Evolutionary conservation across 2,888 invertebrate species (phyloP), one percentile per base, ranked within the genome.

Genomic region (Oegoconia quadripuncta): DNA sequence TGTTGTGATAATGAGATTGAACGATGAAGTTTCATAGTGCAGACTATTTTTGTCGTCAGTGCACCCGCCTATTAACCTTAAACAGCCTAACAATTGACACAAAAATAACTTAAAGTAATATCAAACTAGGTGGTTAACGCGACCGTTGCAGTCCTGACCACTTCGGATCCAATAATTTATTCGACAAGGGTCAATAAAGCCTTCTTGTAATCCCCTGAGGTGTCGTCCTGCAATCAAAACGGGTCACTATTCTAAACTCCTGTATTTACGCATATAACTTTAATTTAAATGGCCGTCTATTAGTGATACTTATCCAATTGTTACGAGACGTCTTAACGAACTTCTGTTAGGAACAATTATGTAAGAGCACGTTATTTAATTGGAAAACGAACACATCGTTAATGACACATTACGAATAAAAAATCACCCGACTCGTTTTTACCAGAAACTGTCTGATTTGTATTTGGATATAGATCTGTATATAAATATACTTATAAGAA

Each of bases 161-260:
- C 55, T 59, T 59, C 64, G 50, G 53, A 53, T 57, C 50, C 44
- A 46, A 44, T 47, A 55, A 70, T 65, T 68, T 91, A 91, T 75
- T 91, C 93, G 84, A 95, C 91, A 79, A 97, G 89, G 66, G 95
- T 93, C 83, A 97, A 91, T 74, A 97, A 91, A 70, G 95, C 92
- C 89, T 93, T 93, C 90, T 93, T 96, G 92, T 97, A 97, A 90
- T 97, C 95, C 65, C 97, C 97, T 69, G 95, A 95, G 54, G 96
- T 96, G 89, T 97, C 97, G 69, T 92, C 95, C 95, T 96, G 92
- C 72, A 93, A 92, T 74, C 76, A 83, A 82, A 86, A 84, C 55
- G 70, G 65, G 57, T 52, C 44, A 67, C 65, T 61, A 64, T 67
- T 72, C 77, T 78, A 65, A 65, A 60, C 65, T 57, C 48, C 57